Base-by-base conservation (phyloP, 2,113 vertebrate genomes). In the Marmota monax region DNA sequence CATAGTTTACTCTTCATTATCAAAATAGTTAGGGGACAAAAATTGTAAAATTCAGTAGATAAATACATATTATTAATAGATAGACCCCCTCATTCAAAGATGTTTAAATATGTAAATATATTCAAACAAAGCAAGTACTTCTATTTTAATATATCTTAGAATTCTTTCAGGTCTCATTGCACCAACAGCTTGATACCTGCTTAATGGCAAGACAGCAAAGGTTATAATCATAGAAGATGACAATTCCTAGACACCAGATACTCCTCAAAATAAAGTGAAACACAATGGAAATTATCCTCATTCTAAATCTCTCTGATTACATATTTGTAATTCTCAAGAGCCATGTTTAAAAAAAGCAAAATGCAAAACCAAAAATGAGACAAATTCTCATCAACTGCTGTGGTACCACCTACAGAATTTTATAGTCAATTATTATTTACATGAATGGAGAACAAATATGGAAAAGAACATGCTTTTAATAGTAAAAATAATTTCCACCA, bases 281-380 rank as follows among this genome's bases (percentile, higher is more conserved):
- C 11, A 51, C 32, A 82, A 17, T 82, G 14, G 17, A 87, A 94
- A 61, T 51, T 10, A 34, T 82, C 70, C 23, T 4, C 84, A 63
- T 89, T 79, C 63, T 69, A 95, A 84, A 56, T 27, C 13, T 13
- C 11, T 79, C 14, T 89, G 61, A 88, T 27, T 94, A 92, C 25
- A 34, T 85, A 32, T 76, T 86, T 84, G 12, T 9, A 67, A 45
- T 87, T 92, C 86, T 76, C 27, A 92, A 73, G 18, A 51, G 48
- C 48, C 48, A 13, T 11, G 48, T 13, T 51, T 51, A 13, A 13
- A 51, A 13, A 51, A 51, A 51, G 48, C 48, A 32, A 89, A 37
- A 96, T 93, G 6, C 79, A 63, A 96, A 78, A 82, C 48, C 76
- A 39, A 82, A 94, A 85, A 18, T 83, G 72, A 92, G 82, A 70